These are phyloP conservation scores for Malurus melanocephalus DNA, from an alignment of 2,113 vertebrate species.

Conservation along the genomic window DNA sequence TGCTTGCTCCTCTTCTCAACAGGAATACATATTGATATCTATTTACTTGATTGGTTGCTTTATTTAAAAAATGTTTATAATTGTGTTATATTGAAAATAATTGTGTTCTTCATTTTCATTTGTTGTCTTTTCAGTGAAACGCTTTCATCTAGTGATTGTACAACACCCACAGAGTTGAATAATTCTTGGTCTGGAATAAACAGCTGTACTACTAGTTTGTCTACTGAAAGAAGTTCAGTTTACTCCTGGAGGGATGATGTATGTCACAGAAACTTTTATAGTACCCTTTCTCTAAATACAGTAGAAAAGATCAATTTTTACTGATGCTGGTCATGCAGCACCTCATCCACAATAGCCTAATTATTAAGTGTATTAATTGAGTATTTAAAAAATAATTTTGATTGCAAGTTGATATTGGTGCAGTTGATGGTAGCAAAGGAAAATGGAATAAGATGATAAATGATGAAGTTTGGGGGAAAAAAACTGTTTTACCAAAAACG, in stretches of 20 bases:
- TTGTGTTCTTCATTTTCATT: background rate
- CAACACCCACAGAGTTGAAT: slow-evolving; percentile 57
- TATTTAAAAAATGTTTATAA: background rate
- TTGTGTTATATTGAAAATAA: background rate
- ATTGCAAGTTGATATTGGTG: background rate
- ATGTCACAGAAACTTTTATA: slow-evolving; percentile 22
- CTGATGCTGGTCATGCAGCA: background rate
- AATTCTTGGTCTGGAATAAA: slow-evolving; percentile 73
- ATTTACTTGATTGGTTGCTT: background rate
- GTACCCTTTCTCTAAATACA: background rate
- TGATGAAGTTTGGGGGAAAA: background rate
- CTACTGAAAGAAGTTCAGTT: slow-evolving; percentile 81
- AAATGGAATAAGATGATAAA: background rate
- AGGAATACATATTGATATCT: background rate
- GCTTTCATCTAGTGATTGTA: slow-evolving; percentile 21
- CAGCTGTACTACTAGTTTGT: slow-evolving; percentile 72
- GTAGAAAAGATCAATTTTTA: background rate
- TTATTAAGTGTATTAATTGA: background rate
- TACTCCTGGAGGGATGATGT: slow-evolving; percentile 87
- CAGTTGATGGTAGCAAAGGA: background rate
- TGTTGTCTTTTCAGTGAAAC: slow-evolving; percentile 59
- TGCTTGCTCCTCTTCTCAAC: background rate
- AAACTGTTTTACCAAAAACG: background rate
- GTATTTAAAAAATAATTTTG: background rate
- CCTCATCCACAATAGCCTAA: background rate